phyloP scores from a whole-genome alignment of 2,113 vertebrate species.

The Oreochromis aureus region DNA sequence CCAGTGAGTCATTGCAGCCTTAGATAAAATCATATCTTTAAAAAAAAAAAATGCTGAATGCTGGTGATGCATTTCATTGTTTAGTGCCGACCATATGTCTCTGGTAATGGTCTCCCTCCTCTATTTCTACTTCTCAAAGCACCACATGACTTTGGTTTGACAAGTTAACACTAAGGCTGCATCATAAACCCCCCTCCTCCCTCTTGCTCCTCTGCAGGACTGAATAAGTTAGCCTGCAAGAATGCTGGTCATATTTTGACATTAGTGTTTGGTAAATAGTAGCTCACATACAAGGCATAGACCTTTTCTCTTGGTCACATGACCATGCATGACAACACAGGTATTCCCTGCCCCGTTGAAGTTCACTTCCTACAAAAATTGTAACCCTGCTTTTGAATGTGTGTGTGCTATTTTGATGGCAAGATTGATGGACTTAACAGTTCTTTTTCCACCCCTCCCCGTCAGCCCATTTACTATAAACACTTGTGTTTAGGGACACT shows the following conservation, averaged over 20 bases:
- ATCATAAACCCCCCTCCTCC: background rate
- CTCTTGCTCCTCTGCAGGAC: background rate
- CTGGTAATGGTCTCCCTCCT: background rate
- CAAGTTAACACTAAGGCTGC: background rate
- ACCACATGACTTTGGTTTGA: background rate
- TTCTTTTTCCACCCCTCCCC: conserved; percentile 15
- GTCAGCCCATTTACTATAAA: conserved; percentile 26
- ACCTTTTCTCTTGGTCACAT: background rate
- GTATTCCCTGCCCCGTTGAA: background rate
- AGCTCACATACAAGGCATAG: background rate
- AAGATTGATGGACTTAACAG: conserved; percentile 28
- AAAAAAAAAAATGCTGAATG: background rate
- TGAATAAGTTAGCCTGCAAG: background rate
- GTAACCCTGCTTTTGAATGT: background rate
- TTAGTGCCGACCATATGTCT: background rate
- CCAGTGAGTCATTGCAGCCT: background rate
- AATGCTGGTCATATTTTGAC: background rate
- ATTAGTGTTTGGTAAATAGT: conserved; percentile 35
- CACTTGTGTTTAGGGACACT: background rate
- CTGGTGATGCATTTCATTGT: background rate
- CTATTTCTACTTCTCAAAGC: background rate
- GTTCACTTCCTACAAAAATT: background rate
- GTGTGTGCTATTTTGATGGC: background rate
- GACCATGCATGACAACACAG: background rate
- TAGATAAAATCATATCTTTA: background rate